Evolutionary conservation across 1,140 invertebrate genomes (phyloP).

Genomic region (Coptotermes formosanus): DNA sequence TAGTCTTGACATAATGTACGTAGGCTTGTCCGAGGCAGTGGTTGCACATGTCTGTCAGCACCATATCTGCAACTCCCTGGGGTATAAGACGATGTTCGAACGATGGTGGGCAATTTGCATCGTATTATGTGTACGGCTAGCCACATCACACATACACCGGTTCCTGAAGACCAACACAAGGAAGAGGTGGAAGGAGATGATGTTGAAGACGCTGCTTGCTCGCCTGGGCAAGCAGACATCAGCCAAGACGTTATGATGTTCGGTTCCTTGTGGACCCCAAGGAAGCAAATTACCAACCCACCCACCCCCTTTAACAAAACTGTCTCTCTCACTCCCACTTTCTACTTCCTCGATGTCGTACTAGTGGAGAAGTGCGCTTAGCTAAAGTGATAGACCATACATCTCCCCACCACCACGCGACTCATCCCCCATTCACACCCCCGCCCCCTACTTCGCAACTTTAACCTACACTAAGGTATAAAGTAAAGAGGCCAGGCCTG

Average conservation of each 20-base stretch:
- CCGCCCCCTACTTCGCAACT: neutral
- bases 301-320: neutral
- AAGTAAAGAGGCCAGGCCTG: neutral
- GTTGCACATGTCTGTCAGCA: neutral
- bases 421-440: neutral
- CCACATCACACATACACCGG: neutral
- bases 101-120: neutral
- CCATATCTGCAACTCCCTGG: neutral
- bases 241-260: constrained; percentile 10
- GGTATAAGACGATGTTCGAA: neutral
- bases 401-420: neutral
- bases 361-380: neutral
- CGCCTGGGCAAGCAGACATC: neutral
- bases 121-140: neutral
- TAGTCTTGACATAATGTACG: neutral
- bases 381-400: constrained; percentile 15
- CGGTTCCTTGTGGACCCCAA: constrained; percentile 5
- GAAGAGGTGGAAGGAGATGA: neutral
- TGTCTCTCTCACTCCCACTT: neutral
- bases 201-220: neutral
- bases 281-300: constrained; percentile 6
- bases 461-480: constrained; percentile 2
- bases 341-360: neutral
- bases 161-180: neutral
- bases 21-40: neutral